Evolutionary conservation across 2,888 invertebrate genomes (phyloP), one percentile per base, ranked within the genome.

Genomic region (Drosophila antonietae): DNA sequence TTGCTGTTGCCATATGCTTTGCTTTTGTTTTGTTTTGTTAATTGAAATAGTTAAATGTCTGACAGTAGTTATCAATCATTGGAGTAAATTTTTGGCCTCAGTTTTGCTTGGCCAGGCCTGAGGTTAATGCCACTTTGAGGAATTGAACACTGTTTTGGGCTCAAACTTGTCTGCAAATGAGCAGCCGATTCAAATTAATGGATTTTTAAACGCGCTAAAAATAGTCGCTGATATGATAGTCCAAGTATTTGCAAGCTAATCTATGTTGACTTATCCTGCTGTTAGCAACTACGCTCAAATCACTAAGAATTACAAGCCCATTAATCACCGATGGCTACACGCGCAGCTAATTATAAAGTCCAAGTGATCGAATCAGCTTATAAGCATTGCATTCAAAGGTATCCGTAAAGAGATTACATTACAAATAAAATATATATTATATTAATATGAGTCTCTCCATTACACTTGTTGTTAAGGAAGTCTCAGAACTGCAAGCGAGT

Each of bases 41-140:
- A 81, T 78, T 79, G 81, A 81, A 80, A 80, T 76, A 79, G 73
- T 66, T 79, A 62, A 65, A 49, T 64, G 61, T 58, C 83, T 61
- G 49, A 60, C 82, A 63, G 71, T 63, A 57, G 89, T 88, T 84
- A 84, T 84, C 89, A 84, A 84, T 84, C 84, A 84, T 72, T 69
- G 58, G 65, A 43, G 46, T 61, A 74, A 49, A 77, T 83, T 62
- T 62, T 84, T 84, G 84, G 85, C 85, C 88, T 80, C 86, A 85
- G 71, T 69, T 51, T 49, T 53, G 64, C 64, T 59, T 56, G 81
- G 80, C 72, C 70, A 56, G 76, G 60, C 59, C 68, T 55, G 74
- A 80, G 86, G 86, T 86, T 86, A 86, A 88, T 86, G 86, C 79
- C 89, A 90, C 84, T 86, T 86, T 86, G 87, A 86, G 89, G 90